Conservation (phyloP, 2,113 vertebrate genomes). For the Anser cygnoides region DNA sequence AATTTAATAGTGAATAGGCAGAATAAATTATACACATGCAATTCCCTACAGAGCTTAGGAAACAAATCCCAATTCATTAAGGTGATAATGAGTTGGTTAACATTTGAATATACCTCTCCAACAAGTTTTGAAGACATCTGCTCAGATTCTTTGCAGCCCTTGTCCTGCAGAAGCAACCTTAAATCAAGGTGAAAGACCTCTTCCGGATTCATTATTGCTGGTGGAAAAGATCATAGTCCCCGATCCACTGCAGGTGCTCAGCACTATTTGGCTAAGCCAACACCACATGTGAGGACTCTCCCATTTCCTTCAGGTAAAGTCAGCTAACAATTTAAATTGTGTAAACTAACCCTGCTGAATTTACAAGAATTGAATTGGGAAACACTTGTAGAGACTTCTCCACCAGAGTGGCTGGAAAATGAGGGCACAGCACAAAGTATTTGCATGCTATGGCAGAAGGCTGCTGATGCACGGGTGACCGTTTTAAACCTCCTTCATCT, state of each 20-base stretch:
- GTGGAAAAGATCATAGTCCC: background rate
- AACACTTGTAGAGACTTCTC: background rate
- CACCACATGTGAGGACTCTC: background rate
- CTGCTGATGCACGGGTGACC: background rate
- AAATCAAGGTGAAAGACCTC: background rate
- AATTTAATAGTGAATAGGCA: slow-evolving; percentile 15
- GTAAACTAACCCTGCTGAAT: background rate
- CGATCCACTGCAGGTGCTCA: background rate
- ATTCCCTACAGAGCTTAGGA: slow-evolving; percentile 53
- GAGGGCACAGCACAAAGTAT: background rate
- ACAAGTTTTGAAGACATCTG: slow-evolving; percentile 32
- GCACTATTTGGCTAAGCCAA: background rate
- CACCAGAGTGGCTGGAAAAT: background rate
- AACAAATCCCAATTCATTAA: slow-evolving; percentile 62
- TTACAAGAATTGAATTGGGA: background rate
- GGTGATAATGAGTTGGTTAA: slow-evolving; percentile 62
- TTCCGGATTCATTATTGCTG: background rate
- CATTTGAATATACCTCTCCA: slow-evolving; percentile 40
- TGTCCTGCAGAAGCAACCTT: background rate
- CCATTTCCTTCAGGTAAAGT: background rate
- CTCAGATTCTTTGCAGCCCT: background rate
- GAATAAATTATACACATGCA: slow-evolving; percentile 36
- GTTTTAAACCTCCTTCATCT: background rate
- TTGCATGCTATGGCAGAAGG: background rate
- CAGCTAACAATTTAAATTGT: background rate